Conservation (phyloP, 2,888 invertebrate genomes). For the Prionchulus punctatus region DNA sequence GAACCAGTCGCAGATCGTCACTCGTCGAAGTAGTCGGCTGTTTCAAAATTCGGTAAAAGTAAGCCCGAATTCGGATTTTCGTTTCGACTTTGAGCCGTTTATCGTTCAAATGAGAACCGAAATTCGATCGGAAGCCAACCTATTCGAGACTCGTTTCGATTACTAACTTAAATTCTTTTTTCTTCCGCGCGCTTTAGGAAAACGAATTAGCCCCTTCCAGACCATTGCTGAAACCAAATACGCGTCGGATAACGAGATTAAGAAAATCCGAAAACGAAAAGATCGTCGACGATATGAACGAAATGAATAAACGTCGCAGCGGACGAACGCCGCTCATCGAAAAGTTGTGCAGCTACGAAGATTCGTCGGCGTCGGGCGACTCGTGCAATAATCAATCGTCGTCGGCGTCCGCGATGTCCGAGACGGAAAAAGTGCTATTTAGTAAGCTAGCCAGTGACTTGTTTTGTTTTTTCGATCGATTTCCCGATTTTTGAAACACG, state of each 20-base stretch:
- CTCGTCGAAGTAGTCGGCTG: background rate
- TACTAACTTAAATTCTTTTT: too few species aligned
- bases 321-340: background rate
- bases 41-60: slow-evolving; percentile 4
- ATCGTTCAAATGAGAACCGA: too few species aligned
- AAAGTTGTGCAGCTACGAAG: background rate
- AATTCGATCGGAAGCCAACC: too few species aligned
- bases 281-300: background rate
- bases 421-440: too few species aligned
- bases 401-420: too few species aligned
- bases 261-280: background rate
- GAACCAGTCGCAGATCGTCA: background rate
- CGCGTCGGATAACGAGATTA: background rate
- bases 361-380: too few species aligned
- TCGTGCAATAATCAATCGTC: too few species aligned
- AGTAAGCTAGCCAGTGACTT: too few species aligned
- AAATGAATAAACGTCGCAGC: background rate
- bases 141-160: too few species aligned
- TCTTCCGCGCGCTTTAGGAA: too few species aligned
- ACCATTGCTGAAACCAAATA: too few species aligned
- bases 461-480: background rate
- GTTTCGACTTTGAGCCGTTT: background rate
- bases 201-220: too few species aligned
- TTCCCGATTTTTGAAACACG: background rate
- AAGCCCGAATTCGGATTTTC: background rate